Evolutionary conservation across 2,888 invertebrate species (phyloP), one percentile per base, ranked within the genome.

Genomic region (Tyria jacobaeae): DNA sequence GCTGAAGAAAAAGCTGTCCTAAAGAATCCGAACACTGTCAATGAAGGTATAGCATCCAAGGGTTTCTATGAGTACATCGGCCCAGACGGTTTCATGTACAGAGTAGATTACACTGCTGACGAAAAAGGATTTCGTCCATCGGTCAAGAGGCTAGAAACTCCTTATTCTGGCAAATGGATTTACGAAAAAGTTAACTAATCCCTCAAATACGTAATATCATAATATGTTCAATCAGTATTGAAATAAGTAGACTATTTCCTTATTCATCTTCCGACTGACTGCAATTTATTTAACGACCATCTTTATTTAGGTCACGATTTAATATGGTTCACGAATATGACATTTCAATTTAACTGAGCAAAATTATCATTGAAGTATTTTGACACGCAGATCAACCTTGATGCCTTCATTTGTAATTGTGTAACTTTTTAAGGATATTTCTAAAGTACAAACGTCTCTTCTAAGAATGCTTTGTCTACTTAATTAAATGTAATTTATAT

Each of bases 11-110:
- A 91, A 57, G 94, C 94, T n/a, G 83, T 91, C 12, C 72, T 94
- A 62, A 94, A 93, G 78, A 94, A 94, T 76, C 86, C 92, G 2
- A 94, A 94, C 79, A 89, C 93, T 2, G 77, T 88, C 21, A 94
- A 94, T 66, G 94, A 94, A 76, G 94, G 94, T 4, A 94, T 94
- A 57, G 92, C 94, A 31, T 94, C 94, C 15, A 79, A 88, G 64
- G 94, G 94, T 12, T 94, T 93, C 81, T 94, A 94, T 82, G 94
- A 94, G 70, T 94, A 94, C 87, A 94, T 94, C 47, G 94, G 94
- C 34, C 94, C 94, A 35, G 94, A 94, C 63, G 94, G 94, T 27
- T 94, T 92, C 81, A 89, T 94, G 85, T 94, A 94, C 87, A 83
- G 92, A 66, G 94, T 94, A 7, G 94, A 94, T 81, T 94, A 93